A percentile compares a stretch with the other conserved stretches of the same genome.
Evolutionary conservation across 2,888 invertebrate genomes (phyloP).

Genomic region (Belgica antarctica): DNA sequence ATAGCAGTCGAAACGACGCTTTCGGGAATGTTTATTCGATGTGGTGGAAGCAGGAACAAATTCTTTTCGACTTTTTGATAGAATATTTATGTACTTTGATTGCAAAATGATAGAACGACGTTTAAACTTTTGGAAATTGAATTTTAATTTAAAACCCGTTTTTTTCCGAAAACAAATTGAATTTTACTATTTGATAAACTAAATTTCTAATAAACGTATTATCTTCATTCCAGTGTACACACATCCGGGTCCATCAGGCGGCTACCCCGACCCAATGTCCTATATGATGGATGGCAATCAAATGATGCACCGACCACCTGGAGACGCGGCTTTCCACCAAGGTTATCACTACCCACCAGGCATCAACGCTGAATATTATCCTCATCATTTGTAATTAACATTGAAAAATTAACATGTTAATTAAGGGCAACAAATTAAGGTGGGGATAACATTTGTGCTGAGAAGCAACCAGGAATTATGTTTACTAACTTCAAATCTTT

Average conservation of each 20-base stretch:
- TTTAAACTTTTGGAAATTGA: neutral
- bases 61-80: neutral
- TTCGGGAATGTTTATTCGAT: neutral
- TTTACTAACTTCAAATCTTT: neutral
- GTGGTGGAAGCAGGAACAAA: neutral
- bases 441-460: neutral
- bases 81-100: conserved; percentile 19
- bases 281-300: conserved; percentile 98
- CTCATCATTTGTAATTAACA: conserved; percentile 80
- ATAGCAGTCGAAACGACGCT: neutral
- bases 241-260: conserved; percentile 91
- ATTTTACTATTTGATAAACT: conserved; percentile 7
- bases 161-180: neutral
- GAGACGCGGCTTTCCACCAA: conserved; percentile 90
- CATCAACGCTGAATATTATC: conserved; percentile 93
- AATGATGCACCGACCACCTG: conserved; percentile 95
- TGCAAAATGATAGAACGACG: neutral
- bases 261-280: conserved; percentile 95
- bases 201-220: too few species aligned
- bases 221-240: conserved; percentile 78
- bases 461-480: neutral
- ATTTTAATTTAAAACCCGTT: too few species aligned
- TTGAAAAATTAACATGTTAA: conserved; percentile 39
- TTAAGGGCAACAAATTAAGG: conserved; percentile 46
- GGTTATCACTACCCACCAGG: conserved; percentile 88